Conservation (phyloP, 1,140 invertebrate genomes). For the Drosophila ananassae region DNA sequence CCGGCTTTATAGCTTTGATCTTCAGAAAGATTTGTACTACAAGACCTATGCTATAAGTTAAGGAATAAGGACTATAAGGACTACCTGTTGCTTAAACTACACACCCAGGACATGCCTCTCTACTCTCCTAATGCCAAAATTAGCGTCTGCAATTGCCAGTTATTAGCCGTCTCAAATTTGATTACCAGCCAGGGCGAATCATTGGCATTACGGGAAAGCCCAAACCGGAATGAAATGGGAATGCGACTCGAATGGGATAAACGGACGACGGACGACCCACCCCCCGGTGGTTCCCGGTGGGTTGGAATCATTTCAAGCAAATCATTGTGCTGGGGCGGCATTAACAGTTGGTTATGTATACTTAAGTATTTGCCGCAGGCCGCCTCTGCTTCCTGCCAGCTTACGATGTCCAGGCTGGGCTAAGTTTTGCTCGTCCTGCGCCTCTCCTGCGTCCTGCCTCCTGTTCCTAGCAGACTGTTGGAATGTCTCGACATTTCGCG, state of each 20-base stretch:
- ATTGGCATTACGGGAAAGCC: conserved; percentile 58
- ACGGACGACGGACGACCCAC: too few relatives aligned
- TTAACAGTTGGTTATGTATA: conserved; percentile 63
- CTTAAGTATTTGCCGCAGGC: conserved; percentile 49
- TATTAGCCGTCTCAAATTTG: conserved; percentile 55
- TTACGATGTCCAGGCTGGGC: conserved; percentile 41
- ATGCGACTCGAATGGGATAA: neutral
- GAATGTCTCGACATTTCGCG: conserved; percentile 58
- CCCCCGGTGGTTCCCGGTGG: neutral
- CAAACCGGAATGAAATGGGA: conserved; percentile 22
- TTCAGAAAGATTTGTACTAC: too few relatives aligned
- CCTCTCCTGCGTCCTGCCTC: too few relatives aligned
- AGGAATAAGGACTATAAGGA: too few relatives aligned
- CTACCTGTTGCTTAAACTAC: neutral
- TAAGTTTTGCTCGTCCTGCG: neutral
- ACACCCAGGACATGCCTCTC: neutral
- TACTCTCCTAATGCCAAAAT: neutral
- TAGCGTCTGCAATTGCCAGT: conserved; percentile 54
- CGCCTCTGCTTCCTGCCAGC: conserved; percentile 35
- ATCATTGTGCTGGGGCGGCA: conserved; percentile 62
- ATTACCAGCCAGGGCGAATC: conserved; percentile 51
- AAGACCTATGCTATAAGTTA: too few relatives aligned
- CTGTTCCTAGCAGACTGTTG: conserved; percentile 26
- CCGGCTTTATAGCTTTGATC: too few relatives aligned
- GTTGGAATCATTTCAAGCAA: conserved; percentile 46